Percentiles rank a stretch among this genome's conserved stretches.
Conservation (phyloP, 2,888 invertebrate genomes). For the Ophion slaviceki region DNA sequence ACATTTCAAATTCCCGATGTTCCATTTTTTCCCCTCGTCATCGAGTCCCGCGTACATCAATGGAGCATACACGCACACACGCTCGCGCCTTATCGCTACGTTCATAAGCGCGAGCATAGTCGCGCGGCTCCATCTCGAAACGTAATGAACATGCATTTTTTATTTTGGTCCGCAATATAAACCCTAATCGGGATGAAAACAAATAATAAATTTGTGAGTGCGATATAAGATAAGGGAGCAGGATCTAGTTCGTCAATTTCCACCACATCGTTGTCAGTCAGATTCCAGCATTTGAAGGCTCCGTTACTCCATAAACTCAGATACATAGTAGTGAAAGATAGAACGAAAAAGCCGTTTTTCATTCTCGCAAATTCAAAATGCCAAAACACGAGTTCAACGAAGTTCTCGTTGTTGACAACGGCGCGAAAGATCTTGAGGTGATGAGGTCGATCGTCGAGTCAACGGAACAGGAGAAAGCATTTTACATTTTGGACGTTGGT, state of each 20-base stretch:
- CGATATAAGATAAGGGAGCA: not conserved
- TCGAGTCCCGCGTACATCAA: not conserved
- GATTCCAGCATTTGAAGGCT: not conserved
- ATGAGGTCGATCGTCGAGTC: constrained; percentile 73
- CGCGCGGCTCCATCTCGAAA: not conserved
- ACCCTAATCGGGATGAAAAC: not conserved
- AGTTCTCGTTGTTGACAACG: constrained; percentile 74
- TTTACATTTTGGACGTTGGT: constrained; percentile 77
- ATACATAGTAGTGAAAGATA: too few relatives aligned
- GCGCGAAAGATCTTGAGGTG: constrained; percentile 70
- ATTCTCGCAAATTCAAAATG: constrained; percentile 33
- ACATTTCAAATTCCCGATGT: not conserved
- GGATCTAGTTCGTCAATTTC: not conserved
- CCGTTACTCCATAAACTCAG: not conserved
- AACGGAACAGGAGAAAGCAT: constrained; percentile 75
- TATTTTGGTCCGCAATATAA: not conserved
- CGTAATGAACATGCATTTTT: not conserved
- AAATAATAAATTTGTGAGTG: not conserved
- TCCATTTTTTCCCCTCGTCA: not conserved
- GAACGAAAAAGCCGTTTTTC: too few relatives aligned
- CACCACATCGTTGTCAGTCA: not conserved
- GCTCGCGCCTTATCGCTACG: not conserved
- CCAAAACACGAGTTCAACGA: constrained; percentile 65
- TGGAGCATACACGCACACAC: not conserved
- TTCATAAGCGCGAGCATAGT: not conserved